Evolutionary conservation across 2,113 vertebrate genomes (phyloP).

Genomic region (Coptodon bakossiorum): DNA sequence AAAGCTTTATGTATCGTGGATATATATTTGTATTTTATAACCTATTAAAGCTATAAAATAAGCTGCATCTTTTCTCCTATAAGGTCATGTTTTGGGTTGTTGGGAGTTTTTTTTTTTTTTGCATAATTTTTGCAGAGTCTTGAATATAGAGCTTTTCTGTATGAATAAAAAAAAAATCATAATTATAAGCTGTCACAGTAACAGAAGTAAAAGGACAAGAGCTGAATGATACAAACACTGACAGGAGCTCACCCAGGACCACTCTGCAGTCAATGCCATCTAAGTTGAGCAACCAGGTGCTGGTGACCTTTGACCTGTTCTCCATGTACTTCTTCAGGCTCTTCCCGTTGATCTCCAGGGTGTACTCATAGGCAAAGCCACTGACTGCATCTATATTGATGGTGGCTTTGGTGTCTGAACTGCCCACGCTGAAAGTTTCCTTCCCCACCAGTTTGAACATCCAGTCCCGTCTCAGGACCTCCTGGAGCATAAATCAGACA

Average conservation of each 20-base stretch:
- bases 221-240: neutral
- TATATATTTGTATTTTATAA: neutral
- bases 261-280: slow-evolving; percentile 86
- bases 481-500: slow-evolving; percentile 60
- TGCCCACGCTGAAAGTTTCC: slow-evolving; percentile 89
- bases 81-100: neutral
- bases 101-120: rapidly evolving
- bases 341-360: slow-evolving; percentile 94
- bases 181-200: neutral
- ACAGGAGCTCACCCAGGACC: slow-evolving; percentile 82
- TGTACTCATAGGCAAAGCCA: slow-evolving; percentile 96
- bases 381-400: slow-evolving; percentile 95
- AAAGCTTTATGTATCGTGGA: neutral
- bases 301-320: slow-evolving; percentile 91
- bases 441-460: slow-evolving; percentile 99
- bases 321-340: slow-evolving; percentile 96
- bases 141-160: neutral
- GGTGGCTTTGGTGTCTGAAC: slow-evolving; percentile 84
- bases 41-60: neutral
- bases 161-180: neutral
- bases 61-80: neutral
- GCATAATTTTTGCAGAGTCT: neutral
- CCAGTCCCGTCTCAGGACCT: slow-evolving; percentile 90
- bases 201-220: neutral
- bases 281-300: slow-evolving; percentile 89